Conservation (phyloP, 1,140 invertebrate species). For the Aphis craccivora region DNA sequence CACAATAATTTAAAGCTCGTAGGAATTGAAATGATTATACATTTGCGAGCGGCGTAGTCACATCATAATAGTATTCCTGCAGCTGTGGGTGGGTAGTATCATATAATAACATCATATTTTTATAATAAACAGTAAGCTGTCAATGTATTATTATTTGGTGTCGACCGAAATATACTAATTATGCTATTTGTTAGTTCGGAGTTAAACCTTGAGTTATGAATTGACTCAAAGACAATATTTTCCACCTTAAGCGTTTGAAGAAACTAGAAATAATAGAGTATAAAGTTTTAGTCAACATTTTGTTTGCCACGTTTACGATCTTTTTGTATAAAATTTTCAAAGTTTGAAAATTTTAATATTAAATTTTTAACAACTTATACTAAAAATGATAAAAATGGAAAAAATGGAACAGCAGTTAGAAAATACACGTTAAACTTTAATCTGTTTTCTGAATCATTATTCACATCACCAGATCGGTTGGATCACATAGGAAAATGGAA, state of each 20-base stretch:
- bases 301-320: not conserved
- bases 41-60: not conserved
- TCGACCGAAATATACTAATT: not conserved
- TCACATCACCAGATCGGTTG: not conserved
- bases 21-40: not conserved
- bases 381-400: too few species aligned
- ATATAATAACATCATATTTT: not conserved
- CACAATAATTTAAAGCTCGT: fast-evolving
- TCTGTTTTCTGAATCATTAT: not conserved
- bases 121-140: not conserved
- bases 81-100: not conserved
- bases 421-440: not conserved
- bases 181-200: not conserved
- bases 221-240: not conserved
- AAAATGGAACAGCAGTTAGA: not conserved
- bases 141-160: not conserved
- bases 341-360: not conserved
- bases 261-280: not conserved
- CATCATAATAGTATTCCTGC: not conserved
- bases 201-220: not conserved
- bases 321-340: not conserved
- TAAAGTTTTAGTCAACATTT: not conserved
- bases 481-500: not conserved
- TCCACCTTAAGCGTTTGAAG: too few species aligned
- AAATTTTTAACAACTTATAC: not conserved